Evolutionary conservation across 2,888 invertebrate species (phyloP).

Genomic region (Aproaerema taeniolella): DNA sequence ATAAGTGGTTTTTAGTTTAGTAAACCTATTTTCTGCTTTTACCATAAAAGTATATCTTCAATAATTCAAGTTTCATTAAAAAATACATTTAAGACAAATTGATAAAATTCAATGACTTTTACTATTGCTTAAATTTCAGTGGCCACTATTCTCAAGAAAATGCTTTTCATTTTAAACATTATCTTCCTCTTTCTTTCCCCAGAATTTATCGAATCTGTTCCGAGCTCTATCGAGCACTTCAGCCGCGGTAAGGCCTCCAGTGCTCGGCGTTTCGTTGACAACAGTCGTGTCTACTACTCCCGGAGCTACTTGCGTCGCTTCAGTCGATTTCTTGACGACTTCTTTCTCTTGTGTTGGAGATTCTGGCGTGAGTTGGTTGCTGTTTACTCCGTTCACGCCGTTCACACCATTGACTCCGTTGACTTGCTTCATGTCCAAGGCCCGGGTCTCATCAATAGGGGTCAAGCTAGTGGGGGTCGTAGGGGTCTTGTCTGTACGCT

Average conservation of each 20-base stretch:
- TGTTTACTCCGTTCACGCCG: slow-evolving; percentile 39
- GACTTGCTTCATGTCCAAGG: slow-evolving; percentile 64
- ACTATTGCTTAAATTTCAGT: no score
- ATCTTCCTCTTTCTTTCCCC: slow-evolving; percentile 87
- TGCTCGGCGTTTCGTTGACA: slow-evolving; percentile 56
- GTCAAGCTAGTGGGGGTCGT: slow-evolving; percentile 70
- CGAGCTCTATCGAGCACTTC: slow-evolving; percentile 89
- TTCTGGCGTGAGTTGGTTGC: slow-evolving; percentile 61
- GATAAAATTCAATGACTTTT: no score
- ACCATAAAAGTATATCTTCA: no score
- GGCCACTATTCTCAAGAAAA: no score
- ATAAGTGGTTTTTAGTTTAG: no score
- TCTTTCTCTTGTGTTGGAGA: slow-evolving; percentile 59
- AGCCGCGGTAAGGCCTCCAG: slow-evolving; percentile 79
- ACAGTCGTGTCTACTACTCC: slow-evolving; percentile 76
- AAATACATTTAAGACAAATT: no score
- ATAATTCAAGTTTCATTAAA: no score
- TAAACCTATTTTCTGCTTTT: no score
- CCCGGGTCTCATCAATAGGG: slow-evolving; percentile 70
- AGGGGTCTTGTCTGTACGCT: slow-evolving; percentile 70
- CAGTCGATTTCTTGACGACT: slow-evolving; percentile 63
- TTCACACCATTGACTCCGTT: slow-evolving; percentile 45
- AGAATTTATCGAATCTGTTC: slow-evolving; percentile 90
- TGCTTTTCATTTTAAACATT: slow-evolving; percentile 72
- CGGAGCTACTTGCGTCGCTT: slow-evolving; percentile 72